phyloP scores from a whole-genome alignment of 30 jellyfish, hydroid and myxozoan genomes.

The Cassiopea andromeda region DNA sequence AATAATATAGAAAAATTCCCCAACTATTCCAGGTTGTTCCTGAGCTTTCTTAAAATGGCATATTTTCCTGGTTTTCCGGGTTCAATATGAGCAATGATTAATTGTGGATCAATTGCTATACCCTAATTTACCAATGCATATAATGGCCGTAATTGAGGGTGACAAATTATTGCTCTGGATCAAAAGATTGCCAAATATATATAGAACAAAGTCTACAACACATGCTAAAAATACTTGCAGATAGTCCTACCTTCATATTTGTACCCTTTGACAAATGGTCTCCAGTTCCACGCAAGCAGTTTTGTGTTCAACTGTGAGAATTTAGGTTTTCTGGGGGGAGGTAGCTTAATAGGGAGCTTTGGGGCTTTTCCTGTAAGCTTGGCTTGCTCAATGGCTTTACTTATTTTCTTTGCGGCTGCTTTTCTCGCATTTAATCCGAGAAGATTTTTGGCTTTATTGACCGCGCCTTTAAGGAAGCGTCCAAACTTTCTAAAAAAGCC shows the following conservation, averaged over 20 bases:
- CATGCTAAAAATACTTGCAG: neutral
- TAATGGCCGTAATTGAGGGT: too few species aligned
- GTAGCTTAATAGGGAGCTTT: constrained; percentile 9
- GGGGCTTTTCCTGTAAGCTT: constrained; percentile 57
- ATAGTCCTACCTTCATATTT: constrained; percentile 33
- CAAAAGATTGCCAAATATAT: neutral
- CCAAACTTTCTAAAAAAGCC: neutral
- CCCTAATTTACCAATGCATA: too few species aligned
- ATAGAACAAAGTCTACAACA: neutral
- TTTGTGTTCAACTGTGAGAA: constrained; percentile 49
- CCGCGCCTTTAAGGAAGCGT: too few species aligned
- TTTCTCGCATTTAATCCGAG: constrained; percentile 27
- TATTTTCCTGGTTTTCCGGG: too few species aligned
- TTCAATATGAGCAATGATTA: too few species aligned
- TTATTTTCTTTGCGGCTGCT: constrained; percentile 35
- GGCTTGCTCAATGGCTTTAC: constrained; percentile 43
- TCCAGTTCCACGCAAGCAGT: constrained; percentile 71
- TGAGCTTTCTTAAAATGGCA: too few species aligned
- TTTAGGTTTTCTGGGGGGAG: neutral
- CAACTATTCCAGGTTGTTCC: too few species aligned
- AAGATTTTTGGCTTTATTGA: neutral
- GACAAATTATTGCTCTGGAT: too few species aligned
- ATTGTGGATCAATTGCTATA: too few species aligned
- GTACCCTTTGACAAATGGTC: constrained; percentile 53
- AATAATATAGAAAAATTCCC: too few species aligned